phyloP scores from a whole-genome alignment of 1,140 invertebrate genomes.

The Formica exsecta region DNA sequence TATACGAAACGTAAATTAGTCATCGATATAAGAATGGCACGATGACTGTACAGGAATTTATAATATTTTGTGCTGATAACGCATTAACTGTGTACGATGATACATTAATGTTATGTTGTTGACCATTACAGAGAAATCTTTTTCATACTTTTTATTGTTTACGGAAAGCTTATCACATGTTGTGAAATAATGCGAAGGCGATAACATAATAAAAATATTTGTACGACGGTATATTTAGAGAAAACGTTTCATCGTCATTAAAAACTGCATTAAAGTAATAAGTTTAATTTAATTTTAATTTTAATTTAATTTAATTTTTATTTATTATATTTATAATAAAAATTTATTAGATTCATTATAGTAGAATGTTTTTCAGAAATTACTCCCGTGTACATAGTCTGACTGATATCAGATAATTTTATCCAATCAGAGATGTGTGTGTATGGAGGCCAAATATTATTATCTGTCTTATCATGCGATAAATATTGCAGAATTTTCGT shows the following conservation, averaged over 20 bases:
- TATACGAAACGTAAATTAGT: slow-evolving; percentile 19
- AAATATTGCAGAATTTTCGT: slow-evolving; percentile 12
- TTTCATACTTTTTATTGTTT: neutral
- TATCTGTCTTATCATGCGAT: slow-evolving; percentile 43
- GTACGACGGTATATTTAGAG: neutral
- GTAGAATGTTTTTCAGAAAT: neutral
- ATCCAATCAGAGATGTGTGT: neutral
- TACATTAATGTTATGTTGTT: neutral
- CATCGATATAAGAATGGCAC: slow-evolving; percentile 32
- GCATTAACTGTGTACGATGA: neutral
- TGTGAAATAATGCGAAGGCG: neutral
- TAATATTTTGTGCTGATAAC: neutral
- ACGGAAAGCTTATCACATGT: neutral
- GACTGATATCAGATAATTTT: slow-evolving; percentile 40
- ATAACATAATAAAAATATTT: neutral
- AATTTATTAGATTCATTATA: neutral
- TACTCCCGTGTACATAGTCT: neutral
- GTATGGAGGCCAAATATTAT: slow-evolving; percentile 29
- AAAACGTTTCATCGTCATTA: neutral
- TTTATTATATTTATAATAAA: neutral
- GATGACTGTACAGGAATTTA: slow-evolving; percentile 16
- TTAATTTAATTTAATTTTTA: neutral
- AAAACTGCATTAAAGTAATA: neutral
- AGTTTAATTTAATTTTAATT: too few relatives aligned
- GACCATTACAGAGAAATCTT: neutral